These are phyloP conservation scores for Apogon hyalosoma DNA, from an alignment of 2,797 vertebrate species.

Conservation along the genomic window DNA sequence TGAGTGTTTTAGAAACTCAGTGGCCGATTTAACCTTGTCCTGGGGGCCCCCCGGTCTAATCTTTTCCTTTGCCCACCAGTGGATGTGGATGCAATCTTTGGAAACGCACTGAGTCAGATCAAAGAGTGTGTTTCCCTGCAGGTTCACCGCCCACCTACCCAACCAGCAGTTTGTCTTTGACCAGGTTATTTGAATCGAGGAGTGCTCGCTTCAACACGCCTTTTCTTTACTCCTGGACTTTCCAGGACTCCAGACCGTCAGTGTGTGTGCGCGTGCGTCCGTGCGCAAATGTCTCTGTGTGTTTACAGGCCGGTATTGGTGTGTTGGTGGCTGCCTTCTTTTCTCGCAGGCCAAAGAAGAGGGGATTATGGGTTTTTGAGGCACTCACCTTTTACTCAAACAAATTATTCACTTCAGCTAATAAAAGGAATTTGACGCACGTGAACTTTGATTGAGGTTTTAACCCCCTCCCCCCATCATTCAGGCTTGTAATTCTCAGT, in stretches of 20 bases:
- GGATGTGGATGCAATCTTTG: constrained; percentile 36
- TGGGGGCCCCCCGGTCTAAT: constrained; percentile 15
- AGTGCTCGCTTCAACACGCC: constrained; percentile 67
- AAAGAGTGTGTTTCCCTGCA: constrained; percentile 48
- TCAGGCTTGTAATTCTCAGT: neutral
- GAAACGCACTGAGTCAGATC: constrained; percentile 61
- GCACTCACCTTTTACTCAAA: constrained; percentile 79
- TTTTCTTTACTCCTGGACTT: constrained; percentile 57
- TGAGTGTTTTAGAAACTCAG: neutral
- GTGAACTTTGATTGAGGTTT: constrained; percentile 66
- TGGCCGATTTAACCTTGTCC: neutral
- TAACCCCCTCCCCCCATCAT: constrained; percentile 25
- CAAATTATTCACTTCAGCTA: constrained; percentile 74
- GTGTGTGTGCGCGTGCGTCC: constrained; percentile 30
- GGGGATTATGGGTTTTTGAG: constrained; percentile 71
- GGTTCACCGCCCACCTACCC: constrained; percentile 58
- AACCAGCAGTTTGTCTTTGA: constrained; percentile 59
- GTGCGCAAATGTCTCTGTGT: constrained; percentile 17
- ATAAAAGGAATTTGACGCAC: constrained; percentile 78
- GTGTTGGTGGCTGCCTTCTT: constrained; percentile 59
- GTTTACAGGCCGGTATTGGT: neutral
- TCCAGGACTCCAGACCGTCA: constrained; percentile 42
- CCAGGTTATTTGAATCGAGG: constrained; percentile 64
- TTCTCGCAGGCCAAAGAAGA: constrained; percentile 68
- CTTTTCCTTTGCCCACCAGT: constrained; percentile 21